phyloP scores from a whole-genome alignment of 2,113 vertebrate species.

The Phylloscopus whistleri region DNA sequence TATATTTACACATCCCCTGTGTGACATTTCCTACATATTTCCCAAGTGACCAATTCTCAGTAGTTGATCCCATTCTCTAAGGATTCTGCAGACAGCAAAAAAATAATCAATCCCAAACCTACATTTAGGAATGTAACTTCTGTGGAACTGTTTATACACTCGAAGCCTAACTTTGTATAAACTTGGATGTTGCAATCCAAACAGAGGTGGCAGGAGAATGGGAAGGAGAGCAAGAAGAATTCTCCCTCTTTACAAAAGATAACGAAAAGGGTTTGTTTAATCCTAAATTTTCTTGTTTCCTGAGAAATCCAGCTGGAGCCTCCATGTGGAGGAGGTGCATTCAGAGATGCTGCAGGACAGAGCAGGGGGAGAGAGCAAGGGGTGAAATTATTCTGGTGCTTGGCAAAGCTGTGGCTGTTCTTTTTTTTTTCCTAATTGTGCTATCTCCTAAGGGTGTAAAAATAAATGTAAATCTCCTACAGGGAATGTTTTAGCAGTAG shows the following conservation, averaged over 20 bases:
- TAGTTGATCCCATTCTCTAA: not conserved
- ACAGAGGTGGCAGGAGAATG: not conserved
- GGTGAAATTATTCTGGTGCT: not conserved
- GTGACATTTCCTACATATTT: not conserved
- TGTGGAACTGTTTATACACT: not conserved
- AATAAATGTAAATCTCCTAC: not conserved
- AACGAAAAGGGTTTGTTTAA: not conserved
- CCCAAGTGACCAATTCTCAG: not conserved
- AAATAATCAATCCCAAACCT: not conserved
- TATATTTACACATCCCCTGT: not conserved
- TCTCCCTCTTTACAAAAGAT: not conserved
- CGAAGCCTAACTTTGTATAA: not conserved
- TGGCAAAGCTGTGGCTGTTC: not conserved
- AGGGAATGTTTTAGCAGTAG: not conserved
- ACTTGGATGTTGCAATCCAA: not conserved
- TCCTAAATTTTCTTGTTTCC: not conserved
- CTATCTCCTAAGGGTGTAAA: not conserved
- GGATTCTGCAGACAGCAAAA: rapidly evolving
- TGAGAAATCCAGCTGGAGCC: not conserved
- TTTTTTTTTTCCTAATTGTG: not conserved
- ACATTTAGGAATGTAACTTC: not conserved
- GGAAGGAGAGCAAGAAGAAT: not conserved
- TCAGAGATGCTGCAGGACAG: not conserved
- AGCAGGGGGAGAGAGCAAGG: not conserved
- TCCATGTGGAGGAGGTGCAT: not conserved